phyloP scores from a whole-genome alignment of 2,797 vertebrate species.

The Thalassophryne amazonica region DNA sequence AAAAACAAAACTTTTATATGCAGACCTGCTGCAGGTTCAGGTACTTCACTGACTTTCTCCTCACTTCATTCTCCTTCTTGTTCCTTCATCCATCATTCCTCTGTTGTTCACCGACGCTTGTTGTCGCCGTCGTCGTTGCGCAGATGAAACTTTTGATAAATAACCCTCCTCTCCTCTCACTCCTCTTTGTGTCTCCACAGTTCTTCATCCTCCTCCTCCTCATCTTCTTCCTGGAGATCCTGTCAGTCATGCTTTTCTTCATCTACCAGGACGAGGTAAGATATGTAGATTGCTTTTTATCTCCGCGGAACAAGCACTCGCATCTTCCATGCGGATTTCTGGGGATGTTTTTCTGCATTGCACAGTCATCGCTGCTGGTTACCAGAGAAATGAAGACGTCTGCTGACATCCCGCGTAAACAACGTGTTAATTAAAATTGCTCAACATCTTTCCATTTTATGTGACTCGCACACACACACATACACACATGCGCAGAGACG shows the following conservation, averaged over 20 bases:
- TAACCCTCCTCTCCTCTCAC: conserved; percentile 8
- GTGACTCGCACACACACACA: too few species aligned
- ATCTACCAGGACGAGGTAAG: conserved; percentile 94
- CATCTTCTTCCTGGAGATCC: conserved; percentile 92
- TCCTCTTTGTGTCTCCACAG: conserved; percentile 76
- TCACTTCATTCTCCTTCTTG: background rate
- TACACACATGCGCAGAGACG: too few species aligned
- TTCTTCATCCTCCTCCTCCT: conserved; percentile 95
- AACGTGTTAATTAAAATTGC: conserved; percentile 1
- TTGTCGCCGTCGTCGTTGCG: background rate
- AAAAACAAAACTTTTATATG: too few species aligned
- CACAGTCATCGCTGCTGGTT: too few species aligned
- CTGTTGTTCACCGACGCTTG: background rate
- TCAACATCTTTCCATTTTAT: too few species aligned
- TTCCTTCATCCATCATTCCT: background rate
- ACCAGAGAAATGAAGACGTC: background rate
- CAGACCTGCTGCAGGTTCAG: too few species aligned
- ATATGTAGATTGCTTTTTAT: conserved; percentile 2
- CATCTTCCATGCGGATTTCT: background rate
- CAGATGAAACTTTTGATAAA: conserved; percentile 7
- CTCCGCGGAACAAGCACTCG: background rate
- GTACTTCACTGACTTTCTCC: background rate
- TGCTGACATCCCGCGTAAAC: conserved; percentile 15
- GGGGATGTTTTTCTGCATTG: too few species aligned
- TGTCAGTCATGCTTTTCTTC: conserved; percentile 91